Evolutionary conservation across 2,888 invertebrate genomes (phyloP), one percentile per base, ranked within the genome.

Genomic region (Carpatolechia fugitivella): DNA sequence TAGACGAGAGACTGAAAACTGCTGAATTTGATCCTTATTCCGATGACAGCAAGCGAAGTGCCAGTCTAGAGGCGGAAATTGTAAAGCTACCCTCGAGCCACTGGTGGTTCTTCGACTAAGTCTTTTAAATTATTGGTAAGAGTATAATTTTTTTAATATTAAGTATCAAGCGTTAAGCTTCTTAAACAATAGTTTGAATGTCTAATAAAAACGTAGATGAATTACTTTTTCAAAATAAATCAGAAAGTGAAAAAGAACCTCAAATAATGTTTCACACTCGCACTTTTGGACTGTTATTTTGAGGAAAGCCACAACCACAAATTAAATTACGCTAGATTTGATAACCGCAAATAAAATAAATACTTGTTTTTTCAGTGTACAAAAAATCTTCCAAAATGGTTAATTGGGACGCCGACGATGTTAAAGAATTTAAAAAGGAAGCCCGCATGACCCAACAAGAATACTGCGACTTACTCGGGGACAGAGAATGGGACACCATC

Each of bases 71-170:
- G 51, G 51, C 33, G 1, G 46, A 51, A 36, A 55, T 55, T 4
- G 24, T 35, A 8, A 55, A 55, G 13, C 46, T 55, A 7, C 55
- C 55, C 18, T 24, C 46, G 29, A 46, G 46, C 7, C 55, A 55
- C 31, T 50, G 55, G 50, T 55, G 55, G 55, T 55, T 55, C 41
- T 51, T 46, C 1, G 51, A 36, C 20, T 55, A 55, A n/a, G 10
- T 24, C 6, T 24, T 24, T 24, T 24, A n/a, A n/a, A n/a, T 24
- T 24, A 24, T 24, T 24, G 24, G 24, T 24, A 24, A 24, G 24
- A 24, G 6, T n/a, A n/a, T n/a, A n/a, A n/a, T n/a, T 16, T 11
- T 33, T 35, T 20, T 10, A 30, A 13, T 16, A 31, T 10, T 31
- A 7, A 31, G 10, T n/a, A n/a, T n/a, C n/a, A n/a, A n/a, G n/a